Base-by-base conservation (phyloP, 2,113 vertebrate species). In the Gymnarchus niloticus region DNA sequence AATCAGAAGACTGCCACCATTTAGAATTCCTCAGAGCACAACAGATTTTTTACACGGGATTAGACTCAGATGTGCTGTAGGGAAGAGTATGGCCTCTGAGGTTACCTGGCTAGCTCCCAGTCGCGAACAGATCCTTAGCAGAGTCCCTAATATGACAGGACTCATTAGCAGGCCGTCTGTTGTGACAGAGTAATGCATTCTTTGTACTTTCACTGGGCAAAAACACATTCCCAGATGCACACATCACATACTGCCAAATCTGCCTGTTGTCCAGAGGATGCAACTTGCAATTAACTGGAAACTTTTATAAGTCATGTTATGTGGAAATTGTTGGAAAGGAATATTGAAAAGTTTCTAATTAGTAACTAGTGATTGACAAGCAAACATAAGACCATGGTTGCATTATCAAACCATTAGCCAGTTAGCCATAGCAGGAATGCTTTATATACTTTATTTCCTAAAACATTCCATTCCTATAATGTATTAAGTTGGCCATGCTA, bases 121-220 rank as follows among this genome's bases (percentile, higher is more conserved):
- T 78, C 44, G 76, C 23, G 37, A 78, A 5, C 21, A n/a, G 21
- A 48, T 78, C 44, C 76, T n/a, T 12, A 78, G 76, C 21, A 48
- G 44, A 37, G 10, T 21, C 46, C 76, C 21, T 19, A 7, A n/a
- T 48, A 78, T 78, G 76, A 78, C 76, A 78, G 76, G 76, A 48
- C 76, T 78, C 76, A 78, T 78, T 78, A 78, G 76, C 76, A 23
- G 76, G 44, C 76, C 76, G 76, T 78, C 76, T 78, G 76, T 78
- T 78, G 76, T 78, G 76, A 78, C 46, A 48, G 76, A 37, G 23
- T 48, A 44, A 48, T 48, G 44, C 44, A 48, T 23, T 37, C 76
- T 37, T 78, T 78, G 44, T 78, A 48, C 44, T n/a, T 48, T 48
- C 76, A 48, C 7, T 2, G 76, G 44, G 76, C 76, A 48, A 78